Conservation (phyloP, 2,888 invertebrate species). For the Tetheella fluctuosa region DNA sequence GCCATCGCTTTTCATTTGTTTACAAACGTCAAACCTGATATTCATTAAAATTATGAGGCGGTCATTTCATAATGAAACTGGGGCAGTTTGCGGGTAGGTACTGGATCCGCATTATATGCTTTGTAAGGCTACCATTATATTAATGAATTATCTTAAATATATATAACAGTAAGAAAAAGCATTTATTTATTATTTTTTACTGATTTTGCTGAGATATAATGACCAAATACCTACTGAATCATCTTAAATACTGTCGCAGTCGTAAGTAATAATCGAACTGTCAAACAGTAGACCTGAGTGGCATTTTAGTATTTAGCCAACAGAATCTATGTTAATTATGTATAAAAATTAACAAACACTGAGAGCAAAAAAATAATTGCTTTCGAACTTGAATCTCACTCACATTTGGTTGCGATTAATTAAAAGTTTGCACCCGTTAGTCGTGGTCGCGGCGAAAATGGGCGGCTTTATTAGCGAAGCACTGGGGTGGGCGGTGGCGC, state of each 20-base stretch:
- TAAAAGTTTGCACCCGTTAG: slow-evolving; percentile 22
- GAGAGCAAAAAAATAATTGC: background rate
- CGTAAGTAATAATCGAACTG: no score
- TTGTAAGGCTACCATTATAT: background rate
- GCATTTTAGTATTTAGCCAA: no score
- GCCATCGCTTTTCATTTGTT: slow-evolving; percentile 6
- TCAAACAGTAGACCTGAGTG: no score
- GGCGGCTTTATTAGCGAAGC: background rate
- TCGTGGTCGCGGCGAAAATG: slow-evolving; percentile 9
- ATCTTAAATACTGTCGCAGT: no score
- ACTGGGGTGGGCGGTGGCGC: background rate
- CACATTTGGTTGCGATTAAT: slow-evolving; percentile 20
- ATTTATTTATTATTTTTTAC: no score
- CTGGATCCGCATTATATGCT: background rate
- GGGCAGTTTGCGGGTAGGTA: background rate
- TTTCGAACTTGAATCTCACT: background rate
- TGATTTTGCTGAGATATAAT: no score
- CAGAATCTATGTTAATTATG: background rate
- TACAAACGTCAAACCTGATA: background rate
- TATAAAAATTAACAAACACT: background rate
- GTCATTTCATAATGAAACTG: background rate
- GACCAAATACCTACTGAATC: no score
- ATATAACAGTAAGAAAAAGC: background rate
- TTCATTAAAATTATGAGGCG: background rate
- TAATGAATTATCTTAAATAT: no score